Base-by-base conservation (phyloP, 2,797 vertebrate genomes). In the Benthosema pterotum region DNA sequence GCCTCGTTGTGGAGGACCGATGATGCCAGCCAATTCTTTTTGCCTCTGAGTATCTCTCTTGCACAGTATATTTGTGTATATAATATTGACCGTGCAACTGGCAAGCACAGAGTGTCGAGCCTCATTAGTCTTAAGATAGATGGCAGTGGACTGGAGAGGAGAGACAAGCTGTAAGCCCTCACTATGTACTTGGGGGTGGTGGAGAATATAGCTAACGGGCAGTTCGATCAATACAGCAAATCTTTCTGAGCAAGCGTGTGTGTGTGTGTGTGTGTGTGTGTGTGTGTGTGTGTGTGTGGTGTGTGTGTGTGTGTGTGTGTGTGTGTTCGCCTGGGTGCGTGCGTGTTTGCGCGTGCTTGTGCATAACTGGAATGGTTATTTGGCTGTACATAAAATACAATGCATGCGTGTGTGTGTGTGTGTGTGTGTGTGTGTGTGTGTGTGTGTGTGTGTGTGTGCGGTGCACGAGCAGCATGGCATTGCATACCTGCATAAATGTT, bases 121-220 rank as follows among this genome's bases (percentile, higher is more conserved):
- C 71, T 84, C 85, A 79, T 89, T 85, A 86, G 74, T 72, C 79
- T 72, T 72, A 65, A 67, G 81, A 88, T 81, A 63, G 77, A 89
- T 83, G 74, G 72, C 42, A 2, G 74, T 76, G 76, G 71, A 77
- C 82, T 81, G 61, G 71, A 50, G 77, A 79, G 78, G 78, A 80
- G 66, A 63, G 70, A 47, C 63, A 69, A 71, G 74, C 80, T 82
- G 78, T 74, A 83, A 76, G 71, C 74, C 73, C 73, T 87, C 70
- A 75, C 75, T 79, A 69, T 69, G 73, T 53, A 62, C 61, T 13
- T 56, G 63, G 67, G 76, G 78, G 72, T 38, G 42, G 38, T 67
- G 60, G 69, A 82, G 76, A 78, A 78, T 83, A 86, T 56, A 62
- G 67, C 83, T 71, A 80, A 83, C 71, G 58, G 75, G 77, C 73